phyloP scores from a whole-genome alignment of 1,140 invertebrate species.

The Drosophila equinoxialis region DNA sequence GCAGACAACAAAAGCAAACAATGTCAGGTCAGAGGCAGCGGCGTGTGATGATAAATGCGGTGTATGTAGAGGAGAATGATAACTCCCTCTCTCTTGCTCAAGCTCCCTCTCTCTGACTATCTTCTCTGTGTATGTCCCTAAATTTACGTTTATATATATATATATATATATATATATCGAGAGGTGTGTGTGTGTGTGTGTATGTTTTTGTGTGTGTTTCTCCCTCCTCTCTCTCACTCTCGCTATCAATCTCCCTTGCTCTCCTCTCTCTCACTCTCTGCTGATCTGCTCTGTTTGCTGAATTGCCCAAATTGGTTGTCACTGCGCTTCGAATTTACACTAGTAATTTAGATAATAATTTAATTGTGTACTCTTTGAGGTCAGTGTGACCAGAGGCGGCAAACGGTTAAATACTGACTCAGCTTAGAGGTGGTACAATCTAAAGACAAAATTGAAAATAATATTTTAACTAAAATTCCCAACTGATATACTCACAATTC shows the following conservation, averaged over 20 bases:
- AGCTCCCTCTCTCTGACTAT: conserved; percentile 9
- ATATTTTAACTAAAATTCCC: too few species aligned
- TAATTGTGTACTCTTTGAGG: conserved; percentile 55
- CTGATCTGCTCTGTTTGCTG: conserved; percentile 34
- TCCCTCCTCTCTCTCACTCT: not conserved
- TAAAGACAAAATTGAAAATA: too few species aligned
- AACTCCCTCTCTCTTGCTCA: conserved; percentile 40
- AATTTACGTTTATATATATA: not conserved
- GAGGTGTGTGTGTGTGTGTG: not conserved
- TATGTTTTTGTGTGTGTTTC: conserved; percentile 1
- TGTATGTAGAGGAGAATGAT: conserved; percentile 61
- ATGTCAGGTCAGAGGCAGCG: conserved; percentile 36
- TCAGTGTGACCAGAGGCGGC: conserved; percentile 6
- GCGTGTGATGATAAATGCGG: conserved; percentile 55
- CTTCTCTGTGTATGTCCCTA: conserved; percentile 10
- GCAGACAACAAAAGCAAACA: conserved; percentile 79
- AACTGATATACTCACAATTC: too few species aligned
- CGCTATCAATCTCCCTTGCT: not conserved
- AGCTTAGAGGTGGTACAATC: not conserved
- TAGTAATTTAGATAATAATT: conserved; percentile 63
- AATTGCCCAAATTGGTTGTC: conserved; percentile 37
- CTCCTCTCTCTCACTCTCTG: conserved; percentile 5
- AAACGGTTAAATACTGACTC: conserved; percentile 5
- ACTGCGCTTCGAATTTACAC: conserved; percentile 63
- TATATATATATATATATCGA: too few species aligned